These are phyloP conservation scores for Neosilurus hyrtlii DNA, from an alignment of 2,797 vertebrate species.

Conservation along the genomic window DNA sequence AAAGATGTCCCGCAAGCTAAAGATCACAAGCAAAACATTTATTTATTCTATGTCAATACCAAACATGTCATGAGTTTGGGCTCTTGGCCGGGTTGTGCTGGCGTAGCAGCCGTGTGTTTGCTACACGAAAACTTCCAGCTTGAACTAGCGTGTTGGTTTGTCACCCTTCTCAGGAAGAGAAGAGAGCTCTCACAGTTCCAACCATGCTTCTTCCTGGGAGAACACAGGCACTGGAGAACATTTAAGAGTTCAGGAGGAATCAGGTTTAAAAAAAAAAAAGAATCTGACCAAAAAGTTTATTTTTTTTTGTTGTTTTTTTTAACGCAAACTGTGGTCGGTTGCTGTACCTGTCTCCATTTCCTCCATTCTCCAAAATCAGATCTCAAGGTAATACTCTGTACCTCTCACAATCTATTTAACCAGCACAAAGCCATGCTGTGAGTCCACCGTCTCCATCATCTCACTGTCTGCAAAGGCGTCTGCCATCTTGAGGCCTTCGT, in stretches of 20 bases:
- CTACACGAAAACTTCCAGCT: conserved; percentile 37
- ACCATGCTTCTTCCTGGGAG: conserved; percentile 15
- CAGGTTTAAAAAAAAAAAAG: conserved; percentile 62
- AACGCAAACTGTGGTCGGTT: conserved; percentile 43
- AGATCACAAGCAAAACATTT: conserved; percentile 33
- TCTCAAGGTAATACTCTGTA: conserved; percentile 67
- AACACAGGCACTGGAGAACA: conserved; percentile 57
- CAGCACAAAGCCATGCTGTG: conserved; percentile 93
- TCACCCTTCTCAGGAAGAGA: conserved; percentile 19
- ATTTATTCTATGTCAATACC: conserved; percentile 62
- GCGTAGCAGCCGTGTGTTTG: conserved; percentile 37
- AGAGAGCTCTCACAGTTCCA: conserved; percentile 24
- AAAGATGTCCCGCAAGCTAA: conserved; percentile 9
- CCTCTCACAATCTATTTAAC: conserved; percentile 78
- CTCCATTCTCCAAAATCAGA: conserved; percentile 52
- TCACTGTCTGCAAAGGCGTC: conserved; percentile 89
- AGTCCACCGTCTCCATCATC: conserved; percentile 98
- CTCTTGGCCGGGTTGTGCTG: conserved; percentile 61
- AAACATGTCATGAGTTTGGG: conserved; percentile 65
- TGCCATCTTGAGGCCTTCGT: conserved; percentile 72
- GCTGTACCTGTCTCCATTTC: conserved; percentile 60
- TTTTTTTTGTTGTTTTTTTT: conserved; percentile 34
- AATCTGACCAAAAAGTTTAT: conserved; percentile 40
- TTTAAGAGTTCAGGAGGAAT: conserved; percentile 59
- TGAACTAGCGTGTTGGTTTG: conserved; percentile 24